Base-by-base conservation (phyloP, 2,113 vertebrate species). In the Scolopax mira region DNA sequence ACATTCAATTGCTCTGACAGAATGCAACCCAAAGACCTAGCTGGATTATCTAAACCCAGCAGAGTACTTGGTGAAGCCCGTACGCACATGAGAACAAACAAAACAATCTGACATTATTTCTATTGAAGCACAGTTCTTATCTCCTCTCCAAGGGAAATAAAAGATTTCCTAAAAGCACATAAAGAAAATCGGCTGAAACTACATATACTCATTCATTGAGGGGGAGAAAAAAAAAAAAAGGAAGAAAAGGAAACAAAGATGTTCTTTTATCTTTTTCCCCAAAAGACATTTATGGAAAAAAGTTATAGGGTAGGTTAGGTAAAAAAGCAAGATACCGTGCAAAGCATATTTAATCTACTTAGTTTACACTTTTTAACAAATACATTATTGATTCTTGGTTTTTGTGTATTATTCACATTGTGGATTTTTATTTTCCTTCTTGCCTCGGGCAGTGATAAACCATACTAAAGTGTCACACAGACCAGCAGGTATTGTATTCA, bases 331-430 rank as follows among this genome's bases (percentile, higher is more conserved):
- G 39, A 87, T 70, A 73, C 39, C 35, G 30, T n/a, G 17, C 15
- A 31, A 79, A 12, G 19, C 23, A 51, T 51, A 78, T 80, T 94
- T 92, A 67, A 91, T 78, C 67, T 78, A 85, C 60, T 79, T 88
- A 49, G 55, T 82, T 92, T 64, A 77, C 25, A 66, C 83, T 55
- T 88, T 77, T 82, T 69, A 94, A 77, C 67, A 93, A 94, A 89
- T 48, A 60, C 42, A n/a, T 81, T 89, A 97, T 81, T 85, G 84
- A 96, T 96, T 94, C 61, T 85, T 77, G 67, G 86, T 64, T 92
- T 89, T 51, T 39, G 60, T 64, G n/a, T 87, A 83, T 89, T 83
- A 91, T 69, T 94, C 92, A 86, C 79, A 62, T 37, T 11, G 39
- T 13, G 42, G 37, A 35, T 37, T 89, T 90, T 83, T 82, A 85